Conservation (phyloP, 2,113 vertebrate species). For the Hypanus sabinus region DNA sequence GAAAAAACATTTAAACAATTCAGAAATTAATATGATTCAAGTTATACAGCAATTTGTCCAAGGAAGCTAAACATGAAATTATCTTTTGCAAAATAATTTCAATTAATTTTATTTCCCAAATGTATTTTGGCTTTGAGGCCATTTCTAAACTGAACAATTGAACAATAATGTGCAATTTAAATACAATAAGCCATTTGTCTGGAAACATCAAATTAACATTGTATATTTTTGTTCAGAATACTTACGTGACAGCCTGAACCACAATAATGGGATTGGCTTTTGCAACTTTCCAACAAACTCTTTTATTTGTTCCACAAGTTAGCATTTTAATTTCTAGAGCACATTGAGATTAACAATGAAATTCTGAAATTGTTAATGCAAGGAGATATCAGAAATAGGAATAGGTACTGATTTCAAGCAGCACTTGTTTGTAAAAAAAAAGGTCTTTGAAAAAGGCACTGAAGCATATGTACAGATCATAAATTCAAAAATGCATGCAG, state of each 20-base stretch:
- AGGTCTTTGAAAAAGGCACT: not conserved
- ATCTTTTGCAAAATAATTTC: not conserved
- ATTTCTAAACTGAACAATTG: not conserved
- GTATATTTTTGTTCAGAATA: not conserved
- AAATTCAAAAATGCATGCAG: not conserved
- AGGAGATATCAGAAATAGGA: not conserved
- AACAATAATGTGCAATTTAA: not conserved
- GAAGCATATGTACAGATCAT: not conserved
- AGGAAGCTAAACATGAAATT: not conserved
- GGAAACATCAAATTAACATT: not conserved
- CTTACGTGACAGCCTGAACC: not conserved
- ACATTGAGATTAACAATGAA: not conserved
- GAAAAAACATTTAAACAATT: not conserved
- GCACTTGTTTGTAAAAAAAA: not conserved
- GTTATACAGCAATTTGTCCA: not conserved
- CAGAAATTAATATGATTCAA: not conserved
- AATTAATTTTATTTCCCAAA: not conserved
- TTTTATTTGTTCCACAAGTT: not conserved
- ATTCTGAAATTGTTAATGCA: not conserved
- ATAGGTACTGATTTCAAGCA: not conserved
- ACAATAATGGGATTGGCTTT: not conserved
- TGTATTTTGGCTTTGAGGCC: not conserved
- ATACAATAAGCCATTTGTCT: not conserved
- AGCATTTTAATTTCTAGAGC: not conserved
- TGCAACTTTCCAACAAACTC: not conserved